These are phyloP conservation scores for Ostrea denselamellosa DNA, from an alignment of 1,140 invertebrate genomes.

Conservation along the genomic window DNA sequence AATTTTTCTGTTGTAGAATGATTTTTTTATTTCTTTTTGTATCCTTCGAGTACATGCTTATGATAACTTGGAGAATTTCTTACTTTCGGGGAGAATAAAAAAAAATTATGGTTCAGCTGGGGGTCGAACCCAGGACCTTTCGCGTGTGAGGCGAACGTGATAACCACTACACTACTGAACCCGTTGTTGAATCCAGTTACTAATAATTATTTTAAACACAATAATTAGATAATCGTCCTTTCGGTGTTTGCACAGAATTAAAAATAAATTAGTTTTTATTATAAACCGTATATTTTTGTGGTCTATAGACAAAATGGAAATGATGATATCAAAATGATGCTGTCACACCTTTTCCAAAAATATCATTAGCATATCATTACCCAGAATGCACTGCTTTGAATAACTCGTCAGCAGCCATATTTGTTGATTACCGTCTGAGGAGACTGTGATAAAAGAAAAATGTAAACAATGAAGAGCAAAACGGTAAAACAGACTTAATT, in stretches of 20 bases:
- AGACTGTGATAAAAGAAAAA: conserved; percentile 19
- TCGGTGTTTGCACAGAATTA: too few species aligned
- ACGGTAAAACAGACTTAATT: background rate
- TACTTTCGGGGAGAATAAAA: too few species aligned
- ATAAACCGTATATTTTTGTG: too few species aligned
- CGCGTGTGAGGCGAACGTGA: conserved; percentile 71
- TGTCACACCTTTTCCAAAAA: background rate
- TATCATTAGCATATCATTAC: conserved; percentile 31
- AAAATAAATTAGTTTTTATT: too few species aligned
- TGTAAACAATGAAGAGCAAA: conserved; percentile 24
- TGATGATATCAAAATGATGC: background rate
- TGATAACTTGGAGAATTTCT: too few species aligned
- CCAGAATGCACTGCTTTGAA: conserved; percentile 6
- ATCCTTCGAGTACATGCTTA: too few species aligned
- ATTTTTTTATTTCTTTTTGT: too few species aligned
- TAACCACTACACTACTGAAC: conserved; percentile 72
- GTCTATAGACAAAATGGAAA: background rate
- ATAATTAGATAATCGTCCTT: too few species aligned
- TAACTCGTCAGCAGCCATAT: conserved; percentile 37
- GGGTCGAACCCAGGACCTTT: conserved; percentile 70
- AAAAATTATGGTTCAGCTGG: conserved; percentile 77
- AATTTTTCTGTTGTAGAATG: too few species aligned
- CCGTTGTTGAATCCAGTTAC: background rate
- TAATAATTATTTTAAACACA: too few species aligned
- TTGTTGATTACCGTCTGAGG: conserved; percentile 32